Evolutionary conservation across 2,888 invertebrate species (phyloP).

Genomic region (Lasioglossum villosulum): DNA sequence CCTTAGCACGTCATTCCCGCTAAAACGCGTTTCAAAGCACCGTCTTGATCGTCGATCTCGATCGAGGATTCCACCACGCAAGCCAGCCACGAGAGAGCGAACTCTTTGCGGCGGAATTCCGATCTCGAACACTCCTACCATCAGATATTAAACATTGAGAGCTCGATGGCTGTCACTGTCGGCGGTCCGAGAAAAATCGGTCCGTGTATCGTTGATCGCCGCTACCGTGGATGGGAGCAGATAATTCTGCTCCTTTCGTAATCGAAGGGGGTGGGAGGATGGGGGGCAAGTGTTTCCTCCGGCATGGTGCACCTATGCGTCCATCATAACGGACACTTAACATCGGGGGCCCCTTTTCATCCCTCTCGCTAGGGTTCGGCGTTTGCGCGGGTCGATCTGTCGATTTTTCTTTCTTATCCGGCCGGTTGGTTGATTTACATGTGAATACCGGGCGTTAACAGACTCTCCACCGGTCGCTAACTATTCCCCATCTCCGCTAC

Average conservation of each 20-base stretch:
- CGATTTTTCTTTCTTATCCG: constrained; percentile 60
- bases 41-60: constrained; percentile 20
- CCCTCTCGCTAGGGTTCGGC: constrained; percentile 19
- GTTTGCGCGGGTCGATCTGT: constrained; percentile 51
- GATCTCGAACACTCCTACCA: constrained; percentile 37
- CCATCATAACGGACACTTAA: constrained; percentile 65
- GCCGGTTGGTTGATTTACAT: constrained; percentile 78
- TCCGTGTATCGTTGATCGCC: constrained; percentile 52
- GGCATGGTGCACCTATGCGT: constrained; percentile 53
- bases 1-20: constrained; percentile 24
- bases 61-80: constrained; percentile 14
- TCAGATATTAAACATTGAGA: constrained; percentile 21
- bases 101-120: constrained; percentile 16
- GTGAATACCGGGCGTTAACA: constrained; percentile 82
- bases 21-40: constrained; percentile 33
- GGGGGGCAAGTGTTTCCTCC: constrained; percentile 45
- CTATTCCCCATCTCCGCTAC: constrained; percentile 57
- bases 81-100: not conserved
- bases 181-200: constrained; percentile 50
- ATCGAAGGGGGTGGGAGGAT: constrained; percentile 16
- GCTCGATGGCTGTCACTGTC: constrained; percentile 53
- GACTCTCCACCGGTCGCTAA: constrained; percentile 78
- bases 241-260: constrained; percentile 8
- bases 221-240: constrained; percentile 37
- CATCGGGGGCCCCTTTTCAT: constrained; percentile 41